Percentiles rank a stretch among this genome's conserved stretches.
Evolutionary conservation across 2,888 invertebrate genomes (phyloP).

Genomic region (Philaethria dido): DNA sequence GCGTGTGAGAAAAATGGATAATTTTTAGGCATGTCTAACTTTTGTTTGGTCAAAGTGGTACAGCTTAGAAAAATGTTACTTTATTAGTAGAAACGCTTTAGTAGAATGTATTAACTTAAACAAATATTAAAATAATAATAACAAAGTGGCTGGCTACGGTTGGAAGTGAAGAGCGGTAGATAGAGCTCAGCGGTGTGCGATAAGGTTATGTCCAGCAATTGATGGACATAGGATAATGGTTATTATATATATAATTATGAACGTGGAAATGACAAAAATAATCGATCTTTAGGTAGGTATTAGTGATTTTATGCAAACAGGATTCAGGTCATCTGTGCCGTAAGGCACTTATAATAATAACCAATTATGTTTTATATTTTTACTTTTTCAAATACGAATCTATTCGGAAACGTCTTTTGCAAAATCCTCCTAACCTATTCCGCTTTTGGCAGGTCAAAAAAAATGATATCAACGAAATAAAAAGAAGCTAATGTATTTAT

Average conservation of each 20-base stretch:
- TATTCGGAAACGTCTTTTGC: too few relatives aligned
- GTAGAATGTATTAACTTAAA: conserved; percentile 60
- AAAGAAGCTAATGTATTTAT: neutral
- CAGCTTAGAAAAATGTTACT: conserved; percentile 55
- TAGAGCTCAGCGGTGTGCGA: neutral
- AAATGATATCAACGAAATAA: neutral
- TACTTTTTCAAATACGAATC: too few relatives aligned
- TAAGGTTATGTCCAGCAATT: neutral
- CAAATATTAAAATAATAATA: conserved; percentile 59
- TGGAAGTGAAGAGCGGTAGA: neutral
- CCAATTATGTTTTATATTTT: too few relatives aligned
- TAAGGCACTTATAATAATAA: too few relatives aligned
- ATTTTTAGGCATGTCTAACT: conserved; percentile 8
- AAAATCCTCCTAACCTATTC: too few relatives aligned
- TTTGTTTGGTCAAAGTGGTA: neutral
- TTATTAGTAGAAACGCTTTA: conserved; percentile 68
- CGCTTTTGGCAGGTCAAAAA: too few relatives aligned
- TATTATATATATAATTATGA: neutral
- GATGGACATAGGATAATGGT: neutral
- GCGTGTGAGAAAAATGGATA: too few relatives aligned
- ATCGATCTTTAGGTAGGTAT: too few relatives aligned
- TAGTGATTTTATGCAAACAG: neutral
- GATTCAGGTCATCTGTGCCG: neutral
- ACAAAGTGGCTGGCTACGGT: neutral
- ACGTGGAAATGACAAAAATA: neutral